Percentiles rank a stretch among this genome's conserved stretches.
Conservation (phyloP, 2,888 invertebrate species). For the Dastarcus helophoroides region DNA sequence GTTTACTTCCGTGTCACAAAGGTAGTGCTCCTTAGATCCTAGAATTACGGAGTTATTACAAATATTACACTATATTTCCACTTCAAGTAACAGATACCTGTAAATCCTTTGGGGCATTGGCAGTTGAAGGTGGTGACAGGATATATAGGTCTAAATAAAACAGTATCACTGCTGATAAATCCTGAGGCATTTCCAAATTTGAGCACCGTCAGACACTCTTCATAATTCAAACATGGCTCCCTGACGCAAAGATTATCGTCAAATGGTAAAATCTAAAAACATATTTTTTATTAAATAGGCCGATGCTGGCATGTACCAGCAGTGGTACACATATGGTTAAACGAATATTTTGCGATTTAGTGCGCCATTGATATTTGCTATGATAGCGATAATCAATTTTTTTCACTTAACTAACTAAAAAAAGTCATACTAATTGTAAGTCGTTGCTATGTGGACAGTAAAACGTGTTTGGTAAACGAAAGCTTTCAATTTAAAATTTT, state of each 20-base stretch:
- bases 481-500: too few relatives aligned
- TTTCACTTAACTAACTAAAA: too few relatives aligned
- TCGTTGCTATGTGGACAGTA: too few relatives aligned
- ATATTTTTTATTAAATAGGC: slow-evolving; percentile 6
- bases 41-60: slow-evolving; percentile 12
- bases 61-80: neutral
- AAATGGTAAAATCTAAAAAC: slow-evolving; percentile 71
- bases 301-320: too few relatives aligned
- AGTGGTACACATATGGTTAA: too few relatives aligned
- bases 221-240: slow-evolving; percentile 90
- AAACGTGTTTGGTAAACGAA: too few relatives aligned
- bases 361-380: too few relatives aligned
- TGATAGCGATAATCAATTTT: too few relatives aligned
- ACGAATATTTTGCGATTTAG: too few relatives aligned
- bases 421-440: too few relatives aligned
- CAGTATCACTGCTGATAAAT: slow-evolving; percentile 78
- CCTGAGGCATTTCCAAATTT: slow-evolving; percentile 89
- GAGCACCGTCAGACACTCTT: slow-evolving; percentile 81
- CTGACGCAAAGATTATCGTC: slow-evolving; percentile 93
- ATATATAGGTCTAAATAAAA: slow-evolving; percentile 87
- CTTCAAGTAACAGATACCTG: slow-evolving; percentile 42
- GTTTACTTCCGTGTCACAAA: slow-evolving; percentile 94
- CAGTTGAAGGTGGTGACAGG: slow-evolving; percentile 91
- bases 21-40: slow-evolving; percentile 79
- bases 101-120: slow-evolving; percentile 83